phyloP scores from a whole-genome alignment of 2,888 invertebrate species.

The Aleiodes alternator region DNA sequence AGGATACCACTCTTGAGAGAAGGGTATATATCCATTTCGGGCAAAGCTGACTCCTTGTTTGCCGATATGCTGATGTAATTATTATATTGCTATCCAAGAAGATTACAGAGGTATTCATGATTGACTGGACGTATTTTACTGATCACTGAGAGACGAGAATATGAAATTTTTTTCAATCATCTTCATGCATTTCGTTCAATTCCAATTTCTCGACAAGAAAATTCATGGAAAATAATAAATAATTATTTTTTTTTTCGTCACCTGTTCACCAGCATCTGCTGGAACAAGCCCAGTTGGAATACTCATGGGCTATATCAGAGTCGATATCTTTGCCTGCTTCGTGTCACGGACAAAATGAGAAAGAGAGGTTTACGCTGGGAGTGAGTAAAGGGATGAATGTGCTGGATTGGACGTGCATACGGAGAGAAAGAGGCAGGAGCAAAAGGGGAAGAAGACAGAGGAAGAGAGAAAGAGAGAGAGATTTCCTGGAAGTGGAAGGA shows the following conservation, averaged over 20 bases:
- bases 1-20: constrained; percentile 56
- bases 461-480: constrained; percentile 55
- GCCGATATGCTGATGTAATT: constrained; percentile 76
- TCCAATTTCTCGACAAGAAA: too few relatives aligned
- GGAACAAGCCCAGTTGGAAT: constrained; percentile 56
- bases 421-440: constrained; percentile 18
- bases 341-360: constrained; percentile 64
- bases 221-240: neutral
- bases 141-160: neutral
- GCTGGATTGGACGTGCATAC: constrained; percentile 46
- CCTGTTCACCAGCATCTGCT: constrained; percentile 37
- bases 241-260: constrained; percentile 1
- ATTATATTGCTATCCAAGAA: constrained; percentile 68
- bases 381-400: constrained; percentile 35
- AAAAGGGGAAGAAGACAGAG: constrained; percentile 32
- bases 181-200: too few relatives aligned
- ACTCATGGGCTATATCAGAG: constrained; percentile 67
- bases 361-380: constrained; percentile 56
- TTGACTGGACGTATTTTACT: constrained; percentile 13
- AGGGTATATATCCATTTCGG: constrained; percentile 52
- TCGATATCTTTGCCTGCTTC: constrained; percentile 70
- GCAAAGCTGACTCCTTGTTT: constrained; percentile 72
- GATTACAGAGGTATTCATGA: constrained; percentile 10
- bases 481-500: constrained; percentile 48
- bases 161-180: too few relatives aligned